These are phyloP conservation scores for Allacma fusca DNA, from an alignment of 2,888 invertebrate genomes.

Conservation along the genomic window DNA sequence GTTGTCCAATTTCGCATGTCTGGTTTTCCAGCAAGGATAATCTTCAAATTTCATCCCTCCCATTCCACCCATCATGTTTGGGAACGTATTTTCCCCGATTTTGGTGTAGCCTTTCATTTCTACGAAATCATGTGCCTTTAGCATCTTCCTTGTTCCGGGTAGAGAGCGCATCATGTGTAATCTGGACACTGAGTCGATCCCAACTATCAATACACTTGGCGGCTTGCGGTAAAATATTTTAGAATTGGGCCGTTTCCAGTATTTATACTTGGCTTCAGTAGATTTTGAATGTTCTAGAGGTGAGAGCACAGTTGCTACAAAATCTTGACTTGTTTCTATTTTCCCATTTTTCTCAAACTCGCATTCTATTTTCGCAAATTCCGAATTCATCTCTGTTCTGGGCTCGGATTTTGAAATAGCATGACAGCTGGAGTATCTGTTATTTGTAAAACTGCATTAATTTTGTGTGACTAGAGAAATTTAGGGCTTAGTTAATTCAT, in stretches of 20 bases:
- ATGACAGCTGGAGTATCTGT: constrained; percentile 1
- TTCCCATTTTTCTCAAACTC: not conserved
- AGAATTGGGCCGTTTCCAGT: constrained; percentile 44
- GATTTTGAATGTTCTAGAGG: constrained; percentile 13
- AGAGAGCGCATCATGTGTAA: constrained; percentile 79
- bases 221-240: constrained; percentile 47
- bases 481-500: no score
- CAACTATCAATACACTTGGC: constrained; percentile 57
- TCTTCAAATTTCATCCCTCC: constrained; percentile 62
- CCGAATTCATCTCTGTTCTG: not conserved
- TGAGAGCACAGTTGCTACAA: not conserved
- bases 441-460: not conserved
- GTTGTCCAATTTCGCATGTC: constrained; percentile 69
- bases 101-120: constrained; percentile 76
- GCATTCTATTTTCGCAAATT: constrained; percentile 35
- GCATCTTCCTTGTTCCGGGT: constrained; percentile 74
- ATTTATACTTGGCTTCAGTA: not conserved
- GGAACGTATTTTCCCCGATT: constrained; percentile 85
- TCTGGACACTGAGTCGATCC: constrained; percentile 47
- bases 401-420: not conserved
- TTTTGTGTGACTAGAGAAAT: not conserved
- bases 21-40: constrained; percentile 60
- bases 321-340: not conserved
- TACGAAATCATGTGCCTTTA: constrained; percentile 75
- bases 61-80: constrained; percentile 82